Evolutionary conservation across 2,888 invertebrate genomes (phyloP), one percentile per base, ranked within the genome.

Genomic region (Unio pictorum): DNA sequence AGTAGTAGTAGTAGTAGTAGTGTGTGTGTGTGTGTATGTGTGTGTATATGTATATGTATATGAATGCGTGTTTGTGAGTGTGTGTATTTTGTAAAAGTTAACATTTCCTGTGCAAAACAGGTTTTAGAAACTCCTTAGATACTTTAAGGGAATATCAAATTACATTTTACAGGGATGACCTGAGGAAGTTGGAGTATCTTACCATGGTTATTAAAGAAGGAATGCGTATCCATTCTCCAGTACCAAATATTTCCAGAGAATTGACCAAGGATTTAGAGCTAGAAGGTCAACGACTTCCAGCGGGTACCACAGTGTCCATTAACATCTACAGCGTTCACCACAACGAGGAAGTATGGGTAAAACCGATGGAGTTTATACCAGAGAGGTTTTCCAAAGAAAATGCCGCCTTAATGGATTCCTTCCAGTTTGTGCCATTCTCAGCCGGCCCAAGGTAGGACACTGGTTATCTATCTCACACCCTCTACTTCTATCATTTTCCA

Each of bases 131-230:
- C n/a, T 58, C 8, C 59, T 23, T 58, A 26, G 15, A 58, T 23
- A 58, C 15, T 11, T 15, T 7, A 23, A 58, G 17, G 18, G 1
- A 23, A 26, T 26, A 58, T 26, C 59, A n/a, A 58, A 23, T 15
- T 11, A 58, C 11, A 1, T 58, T 17, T 55, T 71, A 11, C 71
- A 87, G 87, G 84, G 78, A 80, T 7, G 85, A 87, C 68, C 70
- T 87, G 55, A 45, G 65, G 4, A 72, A 79, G n/a, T 68, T 87
- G 30, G 75, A 76, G 23, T 85, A 83, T 71, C 74, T 86, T 58
- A 84, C 83, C 15, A 71, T 78, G 69, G 86, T 84, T 66, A 83
- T 86, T 26, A 87, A 87, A 67, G 87, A 87, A 71, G 80, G 83
- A 7, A 75, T 87, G 74, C 81, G 88, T 0, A 63, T 86, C 3